phyloP scores from a whole-genome alignment of 2,113 vertebrate genomes.

The Clarias magur region DNA sequence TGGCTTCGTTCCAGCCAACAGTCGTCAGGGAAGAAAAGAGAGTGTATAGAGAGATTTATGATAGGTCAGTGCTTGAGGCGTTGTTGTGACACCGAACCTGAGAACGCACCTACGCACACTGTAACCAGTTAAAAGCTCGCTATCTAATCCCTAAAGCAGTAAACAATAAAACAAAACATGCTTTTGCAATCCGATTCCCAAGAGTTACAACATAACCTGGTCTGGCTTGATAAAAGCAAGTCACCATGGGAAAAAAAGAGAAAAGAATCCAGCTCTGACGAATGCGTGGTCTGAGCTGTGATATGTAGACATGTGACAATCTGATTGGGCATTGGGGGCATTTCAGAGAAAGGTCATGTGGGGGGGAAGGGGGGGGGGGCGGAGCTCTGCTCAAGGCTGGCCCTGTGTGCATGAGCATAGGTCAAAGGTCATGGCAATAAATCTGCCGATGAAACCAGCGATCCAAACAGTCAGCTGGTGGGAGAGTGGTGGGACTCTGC shows the following conservation, averaged over 20 bases:
- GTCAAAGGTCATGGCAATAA: conserved; percentile 44
- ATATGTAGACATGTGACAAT: conserved; percentile 32
- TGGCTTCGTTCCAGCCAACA: conserved; percentile 37
- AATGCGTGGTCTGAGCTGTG: conserved; percentile 10
- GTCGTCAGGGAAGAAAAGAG: conserved; percentile 33
- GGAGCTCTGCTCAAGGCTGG: conserved; percentile 7
- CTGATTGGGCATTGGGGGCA: neutral
- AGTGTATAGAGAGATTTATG: conserved; percentile 32
- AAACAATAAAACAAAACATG: conserved; percentile 38
- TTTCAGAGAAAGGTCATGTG: conserved; percentile 33
- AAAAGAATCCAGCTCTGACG: conserved; percentile 3
- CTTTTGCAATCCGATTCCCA: conserved; percentile 35
- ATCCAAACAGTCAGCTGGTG: conserved; percentile 65
- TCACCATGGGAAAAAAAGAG: conserved; percentile 12
- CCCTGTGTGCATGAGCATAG: conserved; percentile 38
- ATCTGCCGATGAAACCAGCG: conserved; percentile 45
- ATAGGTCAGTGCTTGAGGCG: conserved; percentile 28
- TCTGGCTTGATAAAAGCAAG: conserved; percentile 17
- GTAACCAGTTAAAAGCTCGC: conserved; percentile 29
- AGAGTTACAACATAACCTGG: conserved; percentile 41
- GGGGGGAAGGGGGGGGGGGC: neutral
- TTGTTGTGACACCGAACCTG: conserved; percentile 41
- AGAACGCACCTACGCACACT: conserved; percentile 21
- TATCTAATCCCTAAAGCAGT: conserved; percentile 21
- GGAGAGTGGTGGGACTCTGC: conserved; percentile 47